Conservation (phyloP, 2,797 vertebrate genomes). For the Poecilia gillii region DNA sequence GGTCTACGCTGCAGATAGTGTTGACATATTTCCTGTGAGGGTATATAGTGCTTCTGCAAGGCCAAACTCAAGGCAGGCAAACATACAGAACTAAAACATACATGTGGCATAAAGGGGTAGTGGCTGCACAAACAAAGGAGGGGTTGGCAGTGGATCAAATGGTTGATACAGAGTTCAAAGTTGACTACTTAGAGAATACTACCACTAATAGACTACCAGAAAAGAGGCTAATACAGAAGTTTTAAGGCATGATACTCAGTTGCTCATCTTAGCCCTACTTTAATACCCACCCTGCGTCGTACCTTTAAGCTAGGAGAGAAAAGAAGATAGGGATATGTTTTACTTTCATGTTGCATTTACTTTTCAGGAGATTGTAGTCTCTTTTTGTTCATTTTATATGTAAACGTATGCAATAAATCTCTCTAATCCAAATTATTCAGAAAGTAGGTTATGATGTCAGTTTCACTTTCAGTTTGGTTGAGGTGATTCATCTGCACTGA, state of each 20-base stretch:
- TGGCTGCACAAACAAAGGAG: background rate
- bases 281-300: background rate
- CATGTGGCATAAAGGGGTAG: background rate
- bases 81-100: background rate
- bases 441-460: background rate
- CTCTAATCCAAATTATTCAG: background rate
- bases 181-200: conserved; percentile 20
- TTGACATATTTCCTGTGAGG: conserved; percentile 32
- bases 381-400: background rate
- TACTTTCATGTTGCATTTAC: background rate
- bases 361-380: background rate
- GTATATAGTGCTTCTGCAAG: conserved; percentile 22
- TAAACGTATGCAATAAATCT: background rate
- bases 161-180: conserved; percentile 47
- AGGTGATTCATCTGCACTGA: background rate
- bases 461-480: background rate
- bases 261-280: background rate
- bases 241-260: background rate
- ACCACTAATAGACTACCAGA: background rate
- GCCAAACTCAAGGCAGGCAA: conserved; percentile 2
- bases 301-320: background rate
- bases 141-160: background rate
- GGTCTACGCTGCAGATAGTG: conserved; percentile 31
- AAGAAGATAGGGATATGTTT: background rate
- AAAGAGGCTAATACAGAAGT: background rate